Evolutionary conservation across 2,113 vertebrate species (phyloP).

Genomic region (Euleptes europaea): DNA sequence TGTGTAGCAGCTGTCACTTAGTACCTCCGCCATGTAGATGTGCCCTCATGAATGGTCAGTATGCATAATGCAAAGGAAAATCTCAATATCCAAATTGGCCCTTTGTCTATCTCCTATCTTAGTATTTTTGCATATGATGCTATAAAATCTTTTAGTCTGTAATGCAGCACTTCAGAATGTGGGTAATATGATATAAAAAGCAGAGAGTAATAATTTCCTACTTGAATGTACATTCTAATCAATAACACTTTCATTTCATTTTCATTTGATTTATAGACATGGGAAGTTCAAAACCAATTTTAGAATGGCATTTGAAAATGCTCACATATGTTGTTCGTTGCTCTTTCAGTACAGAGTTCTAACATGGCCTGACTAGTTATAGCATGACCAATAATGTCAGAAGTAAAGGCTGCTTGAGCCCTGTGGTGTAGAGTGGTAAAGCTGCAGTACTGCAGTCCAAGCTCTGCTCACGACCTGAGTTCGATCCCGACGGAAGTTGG

Average conservation of each 20-base stretch:
- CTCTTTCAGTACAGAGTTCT: neutral
- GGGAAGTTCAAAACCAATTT: neutral
- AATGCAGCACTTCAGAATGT: neutral
- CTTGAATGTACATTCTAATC: neutral
- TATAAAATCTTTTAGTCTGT: neutral
- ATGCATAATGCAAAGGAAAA: neutral
- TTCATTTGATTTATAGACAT: neutral
- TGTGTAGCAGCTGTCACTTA: neutral
- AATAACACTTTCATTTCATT: neutral
- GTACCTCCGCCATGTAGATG: neutral
- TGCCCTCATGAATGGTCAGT: neutral
- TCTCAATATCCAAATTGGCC: neutral
- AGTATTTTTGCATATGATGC: neutral
- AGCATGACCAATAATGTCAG: rapidly evolving
- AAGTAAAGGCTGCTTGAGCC: neutral
- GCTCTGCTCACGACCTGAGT: no score
- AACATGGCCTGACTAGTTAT: rapidly evolving
- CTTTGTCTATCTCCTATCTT: neutral
- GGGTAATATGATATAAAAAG: neutral
- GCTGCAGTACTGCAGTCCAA: no score
- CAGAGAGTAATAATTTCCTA: neutral
- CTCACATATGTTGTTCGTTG: neutral
- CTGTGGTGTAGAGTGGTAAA: no score
- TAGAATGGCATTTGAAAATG: neutral
- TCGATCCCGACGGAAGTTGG: no score